Conservation (phyloP, 2,888 invertebrate genomes). For the Synergus itoensis region DNA sequence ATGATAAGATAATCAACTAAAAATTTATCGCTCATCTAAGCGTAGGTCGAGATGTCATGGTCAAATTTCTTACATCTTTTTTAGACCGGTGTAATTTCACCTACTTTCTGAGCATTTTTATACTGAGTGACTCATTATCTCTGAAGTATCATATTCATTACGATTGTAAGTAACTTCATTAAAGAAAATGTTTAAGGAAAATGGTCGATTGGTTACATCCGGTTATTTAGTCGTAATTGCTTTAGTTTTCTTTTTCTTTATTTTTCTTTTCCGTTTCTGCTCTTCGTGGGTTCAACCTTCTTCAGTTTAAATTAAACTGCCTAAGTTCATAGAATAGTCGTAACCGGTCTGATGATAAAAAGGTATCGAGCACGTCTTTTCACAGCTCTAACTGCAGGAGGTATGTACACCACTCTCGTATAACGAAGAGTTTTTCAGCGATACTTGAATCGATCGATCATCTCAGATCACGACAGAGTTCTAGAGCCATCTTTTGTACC, state of each 20-base stretch:
- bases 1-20: constrained; percentile 36
- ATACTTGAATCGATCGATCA: constrained; percentile 34
- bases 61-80: not conserved
- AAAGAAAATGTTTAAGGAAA: not conserved
- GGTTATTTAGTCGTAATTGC: constrained; percentile 18
- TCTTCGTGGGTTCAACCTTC: not conserved
- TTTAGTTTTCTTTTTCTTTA: not conserved
- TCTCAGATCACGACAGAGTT: constrained; percentile 34
- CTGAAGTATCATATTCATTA: not conserved
- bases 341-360: constrained; percentile 6
- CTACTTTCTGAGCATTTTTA: not conserved
- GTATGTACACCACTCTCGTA: constrained; percentile 15
- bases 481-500: constrained; percentile 38
- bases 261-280: not conserved
- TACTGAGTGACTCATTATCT: not conserved
- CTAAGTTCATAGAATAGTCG: constrained; percentile 31
- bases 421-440: constrained; percentile 25
- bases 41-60: constrained; percentile 19
- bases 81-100: not conserved
- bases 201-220: constrained; percentile 14
- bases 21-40: constrained; percentile 31
- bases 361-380: constrained; percentile 38
- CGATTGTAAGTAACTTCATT: no score
- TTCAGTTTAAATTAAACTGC: constrained; percentile 10
- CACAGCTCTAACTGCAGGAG: constrained; percentile 29